phyloP scores from a whole-genome alignment of 2,113 vertebrate genomes.

The Hippocampus mohnikei region DNA sequence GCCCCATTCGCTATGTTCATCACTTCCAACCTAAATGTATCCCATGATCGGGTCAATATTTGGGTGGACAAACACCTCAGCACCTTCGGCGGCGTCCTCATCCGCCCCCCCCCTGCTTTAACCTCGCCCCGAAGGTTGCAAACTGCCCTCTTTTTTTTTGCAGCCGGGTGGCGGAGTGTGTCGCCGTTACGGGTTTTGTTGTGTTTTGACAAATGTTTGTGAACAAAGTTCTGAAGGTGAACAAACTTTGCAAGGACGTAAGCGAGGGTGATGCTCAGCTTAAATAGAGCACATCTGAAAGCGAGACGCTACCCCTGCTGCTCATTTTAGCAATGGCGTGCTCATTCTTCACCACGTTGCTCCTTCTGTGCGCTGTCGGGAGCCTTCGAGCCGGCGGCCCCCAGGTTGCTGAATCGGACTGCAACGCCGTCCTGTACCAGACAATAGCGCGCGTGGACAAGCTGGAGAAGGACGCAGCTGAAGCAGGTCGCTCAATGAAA shows the following conservation, averaged over 20 bases:
- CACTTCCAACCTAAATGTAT: too few relatives aligned
- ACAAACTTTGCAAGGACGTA: background rate
- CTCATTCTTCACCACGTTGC: background rate
- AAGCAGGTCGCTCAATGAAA: background rate
- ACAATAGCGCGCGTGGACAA: slow-evolving; percentile 1
- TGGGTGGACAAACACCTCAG: background rate
- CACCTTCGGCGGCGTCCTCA: slow-evolving; percentile 1
- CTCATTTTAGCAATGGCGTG: background rate
- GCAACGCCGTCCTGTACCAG: background rate
- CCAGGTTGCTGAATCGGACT: background rate
- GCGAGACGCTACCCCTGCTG: background rate
- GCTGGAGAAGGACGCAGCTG: slow-evolving; percentile 8
- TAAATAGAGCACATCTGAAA: background rate
- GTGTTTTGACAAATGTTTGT: background rate
- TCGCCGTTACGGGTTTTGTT: too few relatives aligned
- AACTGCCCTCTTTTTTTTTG: too few relatives aligned
- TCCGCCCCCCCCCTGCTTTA: background rate
- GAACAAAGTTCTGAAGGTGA: background rate
- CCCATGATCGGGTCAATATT: too few relatives aligned
- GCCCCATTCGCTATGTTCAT: too few relatives aligned
- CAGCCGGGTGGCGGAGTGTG: too few relatives aligned
- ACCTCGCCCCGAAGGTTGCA: background rate
- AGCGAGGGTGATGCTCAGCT: background rate
- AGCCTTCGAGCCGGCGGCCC: too few relatives aligned
- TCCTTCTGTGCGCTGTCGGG: background rate